Evolutionary conservation across 2,113 vertebrate genomes (phyloP), one percentile per base, ranked within the genome.

Genomic region (Glaucidium brasilianum): DNA sequence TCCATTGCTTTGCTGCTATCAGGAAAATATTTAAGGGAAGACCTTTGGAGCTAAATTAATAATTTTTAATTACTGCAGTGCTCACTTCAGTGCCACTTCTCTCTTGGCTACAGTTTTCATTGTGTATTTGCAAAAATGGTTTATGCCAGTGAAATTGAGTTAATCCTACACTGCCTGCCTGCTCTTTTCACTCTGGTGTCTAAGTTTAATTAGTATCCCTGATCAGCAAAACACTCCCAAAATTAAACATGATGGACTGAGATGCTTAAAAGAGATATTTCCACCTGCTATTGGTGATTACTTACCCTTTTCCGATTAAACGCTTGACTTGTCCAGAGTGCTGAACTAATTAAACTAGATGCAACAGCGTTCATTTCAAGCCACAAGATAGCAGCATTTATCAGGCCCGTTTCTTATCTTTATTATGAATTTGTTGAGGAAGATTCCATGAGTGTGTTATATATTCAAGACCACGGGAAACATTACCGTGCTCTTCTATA

Each of bases 251-350:
- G 69, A 92, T 29, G 18, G 66, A 45, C 55, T 73, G 69, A 92
- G 71, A 71, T 83, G 26, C 63, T 85, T 88, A 43, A 83, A 73
- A 58, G 47, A 85, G 58, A 86, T 55, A 84, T 20, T 69, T 77
- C 66, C 78, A 95, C 87, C 77, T 96, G 77, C 62, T 86, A 19
- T 5, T 71, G 60, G 60, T 63, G 80, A 85, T 88, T 87, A 52
- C 66, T 79, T 85, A 83, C 43, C 58, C 49, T 78, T 35, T 80
- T 63, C 90, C 93, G 85, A 94, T 94, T 91, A 94, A 84, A 88
- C 77, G 77, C 63, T 76, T 74, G 59, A 80, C 82, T 95, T 72
- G 35, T 80, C 86, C 85, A 90, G 78, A 56, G 56, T 56, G 90
- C 91, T 95, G 87, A 85, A 89, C 75, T 91, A 93, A 91, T 72